Evolutionary conservation across 2,888 invertebrate species (phyloP), one percentile per base, ranked within the genome.

Genomic region (Acrocera orbiculus): DNA sequence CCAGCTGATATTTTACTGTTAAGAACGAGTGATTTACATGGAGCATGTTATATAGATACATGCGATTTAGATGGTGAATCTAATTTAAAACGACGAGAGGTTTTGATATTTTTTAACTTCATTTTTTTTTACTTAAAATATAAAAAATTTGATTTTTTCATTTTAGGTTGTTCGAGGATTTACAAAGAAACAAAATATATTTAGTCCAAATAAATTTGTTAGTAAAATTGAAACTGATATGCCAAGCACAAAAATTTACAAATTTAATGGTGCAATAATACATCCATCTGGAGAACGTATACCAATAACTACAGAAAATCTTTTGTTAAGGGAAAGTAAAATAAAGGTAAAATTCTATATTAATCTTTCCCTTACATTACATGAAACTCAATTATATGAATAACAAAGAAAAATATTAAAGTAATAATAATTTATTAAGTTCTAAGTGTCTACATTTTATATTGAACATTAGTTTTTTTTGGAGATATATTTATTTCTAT

Each of bases 51-150:
- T 62, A 75, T 95, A 44, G 95, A 95, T 61, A 95, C 95, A 1
- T 86, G 89, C 53, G 93, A 95, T 63, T 65, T 95, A 51, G 95
- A 95, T 53, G 95, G 95, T 8, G 95, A 95, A 63, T 85, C 87
- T 28, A 95, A 93, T 63, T 67, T 95, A 40, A 95, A 95, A 57
- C 87, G 90, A 54, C 69, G 93, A 45, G 74, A 85, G 54, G 82
- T 86, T 25, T 23, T 29, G 22, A 22, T 27, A 11, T 23, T 5
- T 15, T 22, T 6, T 31, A 31, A 9, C 16, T n/a, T 28, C 17
- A 16, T 16, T 17, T 10, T 27, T 27, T 3, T 30, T 14, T 15
- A 25, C 16, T 33, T 27, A 14, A 22, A 31, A 33, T 27, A 22
- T 11, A 20, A 22, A 22, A 13, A 28, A 22, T 22, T 23, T 13